Evolutionary conservation across 92 coral and sea anemone genomes (phyloP), one percentile per base, ranked within the genome.

Genomic region (Epizoanthus scotinus): DNA sequence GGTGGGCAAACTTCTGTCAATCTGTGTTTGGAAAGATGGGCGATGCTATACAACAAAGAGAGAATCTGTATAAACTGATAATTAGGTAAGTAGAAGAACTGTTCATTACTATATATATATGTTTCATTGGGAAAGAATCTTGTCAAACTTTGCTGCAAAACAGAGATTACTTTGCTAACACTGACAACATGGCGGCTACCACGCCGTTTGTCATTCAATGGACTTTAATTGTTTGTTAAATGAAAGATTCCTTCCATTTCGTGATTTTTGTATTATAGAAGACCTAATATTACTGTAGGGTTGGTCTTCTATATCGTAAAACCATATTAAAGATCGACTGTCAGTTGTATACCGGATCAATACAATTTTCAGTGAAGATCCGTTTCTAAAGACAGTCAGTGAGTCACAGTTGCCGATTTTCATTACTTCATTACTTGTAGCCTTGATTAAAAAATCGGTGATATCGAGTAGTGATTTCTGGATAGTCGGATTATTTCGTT

Each of bases 21-120:
- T 24, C 18, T 81, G 78, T 69, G 26, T 64, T 24, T n/a, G 40
- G 20, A 28, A 71, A 70, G 63, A 93, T 95, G 98, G 91, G 88
- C 70, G 93, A 93, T 79, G 87, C 90, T 34, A 82, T 95, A 42
- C 88, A 93, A 78, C 93, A 93, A 70, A 84, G 98, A 49, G 98
- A 95, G 83, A 95, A 88, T 74, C 88, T 95, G 9, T 95, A 95
- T 71, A 93, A 91, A 84, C 91, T 95, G 44, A 95, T 95, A 72
- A 95, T 95, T 70, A 95, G 98, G 98, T 95, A 85, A 61, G 78
- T 15, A 49, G 59, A 27, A 14, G 14, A 8, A 21, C 50, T 20
- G 0, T 49, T 60, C n/a, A 26, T 63, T 17, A 20, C n/a, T 12
- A 47, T 26, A 31, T 72, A 24, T 8, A n/a, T n/a, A n/a, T 19